These are phyloP conservation scores for Aspiorhynchus laticeps DNA, from an alignment of 2,113 vertebrate species.

Conservation along the genomic window DNA sequence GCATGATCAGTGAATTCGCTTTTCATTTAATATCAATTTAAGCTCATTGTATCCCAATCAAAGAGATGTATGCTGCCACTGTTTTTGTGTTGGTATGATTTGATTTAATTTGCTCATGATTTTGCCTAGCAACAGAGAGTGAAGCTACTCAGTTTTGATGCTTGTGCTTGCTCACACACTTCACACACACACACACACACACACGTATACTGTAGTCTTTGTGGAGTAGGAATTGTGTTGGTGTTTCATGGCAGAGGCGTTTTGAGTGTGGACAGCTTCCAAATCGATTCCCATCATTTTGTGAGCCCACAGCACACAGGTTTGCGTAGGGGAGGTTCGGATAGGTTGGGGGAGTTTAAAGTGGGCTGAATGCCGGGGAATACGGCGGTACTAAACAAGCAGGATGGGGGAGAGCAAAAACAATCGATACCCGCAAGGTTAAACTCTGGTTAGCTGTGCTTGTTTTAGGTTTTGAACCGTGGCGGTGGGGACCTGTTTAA, in stretches of 20 bases:
- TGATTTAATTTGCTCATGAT: slow-evolving; percentile 40
- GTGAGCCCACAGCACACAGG: slow-evolving; percentile 32
- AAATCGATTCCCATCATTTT: slow-evolving; percentile 47
- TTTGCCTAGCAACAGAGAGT: slow-evolving; percentile 48
- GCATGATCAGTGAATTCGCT: neutral
- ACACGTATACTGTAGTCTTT: slow-evolving; percentile 37
- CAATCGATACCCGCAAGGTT: slow-evolving; percentile 7
- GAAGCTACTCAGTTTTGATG: slow-evolving; percentile 29
- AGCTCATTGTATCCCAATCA: neutral
- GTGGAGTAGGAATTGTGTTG: slow-evolving; percentile 42
- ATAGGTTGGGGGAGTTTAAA: slow-evolving; percentile 31
- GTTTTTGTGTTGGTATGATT: slow-evolving; percentile 19
- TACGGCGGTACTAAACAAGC: slow-evolving; percentile 11
- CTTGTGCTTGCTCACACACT: slow-evolving; percentile 6
- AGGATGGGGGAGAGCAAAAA: slow-evolving; percentile 2
- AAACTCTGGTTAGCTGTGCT: slow-evolving; percentile 14
- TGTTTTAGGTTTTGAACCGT: slow-evolving; percentile 17
- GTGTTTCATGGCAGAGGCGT: slow-evolving; percentile 52
- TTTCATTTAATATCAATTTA: neutral
- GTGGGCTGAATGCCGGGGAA: slow-evolving; percentile 26
- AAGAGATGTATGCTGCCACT: neutral
- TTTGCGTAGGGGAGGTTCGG: slow-evolving; percentile 15
- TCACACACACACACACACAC: slow-evolving; percentile 31
- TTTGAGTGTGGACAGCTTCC: slow-evolving; percentile 44
- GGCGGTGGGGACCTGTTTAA: neutral